A percentile compares a stretch with the other conserved stretches of the same genome.
Evolutionary conservation across 2,888 invertebrate genomes (phyloP).

Genomic region (Tubulanus polymorphus): DNA sequence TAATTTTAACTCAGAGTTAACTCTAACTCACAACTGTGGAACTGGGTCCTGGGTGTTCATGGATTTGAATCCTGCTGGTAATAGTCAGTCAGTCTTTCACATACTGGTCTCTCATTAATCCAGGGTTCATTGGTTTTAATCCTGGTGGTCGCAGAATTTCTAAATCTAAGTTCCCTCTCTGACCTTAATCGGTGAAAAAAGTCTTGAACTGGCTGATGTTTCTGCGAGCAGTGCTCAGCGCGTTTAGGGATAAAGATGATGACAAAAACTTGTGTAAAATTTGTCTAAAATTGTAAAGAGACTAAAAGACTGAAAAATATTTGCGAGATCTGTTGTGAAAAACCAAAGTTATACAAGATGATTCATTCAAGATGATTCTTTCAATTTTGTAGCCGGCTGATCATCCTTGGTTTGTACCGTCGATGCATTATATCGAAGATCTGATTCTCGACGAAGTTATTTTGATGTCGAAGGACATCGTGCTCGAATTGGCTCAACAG

Average conservation of each 20-base stretch:
- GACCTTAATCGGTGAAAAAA: background rate
- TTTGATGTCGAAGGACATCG: constrained; percentile 24
- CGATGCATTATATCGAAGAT: constrained; percentile 26
- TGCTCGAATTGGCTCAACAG: constrained; percentile 24
- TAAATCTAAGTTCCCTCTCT: too few relatives aligned
- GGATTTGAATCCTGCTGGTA: too few relatives aligned
- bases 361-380: background rate
- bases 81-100: too few relatives aligned
- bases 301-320: background rate
- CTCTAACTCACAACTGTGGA: too few relatives aligned
- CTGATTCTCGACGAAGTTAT: constrained; percentile 26
- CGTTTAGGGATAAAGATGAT: background rate
- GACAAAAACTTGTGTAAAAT: background rate
- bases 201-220: background rate
- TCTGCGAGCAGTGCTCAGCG: too few relatives aligned
- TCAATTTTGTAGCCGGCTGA: constrained; percentile 17
- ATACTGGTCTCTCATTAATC: too few relatives aligned
- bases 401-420: constrained; percentile 24
- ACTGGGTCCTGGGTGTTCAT: too few relatives aligned
- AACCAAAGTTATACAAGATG: too few relatives aligned
- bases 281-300: background rate
- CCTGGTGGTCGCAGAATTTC: too few relatives aligned
- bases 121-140: too few relatives aligned
- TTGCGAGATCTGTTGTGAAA: too few relatives aligned
- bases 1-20: too few relatives aligned